Base-by-base conservation (phyloP, 2,797 vertebrate genomes). In the Choloepus didactylus region DNA sequence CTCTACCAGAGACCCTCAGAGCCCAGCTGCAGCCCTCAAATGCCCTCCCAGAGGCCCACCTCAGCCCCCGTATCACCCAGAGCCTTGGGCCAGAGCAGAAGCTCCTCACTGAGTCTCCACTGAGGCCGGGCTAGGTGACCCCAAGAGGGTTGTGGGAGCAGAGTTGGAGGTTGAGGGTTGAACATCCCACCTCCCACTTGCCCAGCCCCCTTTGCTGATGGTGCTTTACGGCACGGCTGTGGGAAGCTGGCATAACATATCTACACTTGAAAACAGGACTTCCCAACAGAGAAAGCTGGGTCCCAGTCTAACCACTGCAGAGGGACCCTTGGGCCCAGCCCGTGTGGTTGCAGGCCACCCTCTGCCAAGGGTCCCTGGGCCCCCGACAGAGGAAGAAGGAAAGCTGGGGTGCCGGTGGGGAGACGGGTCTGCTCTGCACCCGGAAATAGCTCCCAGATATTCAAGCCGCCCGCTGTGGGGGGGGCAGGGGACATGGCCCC, bases 341-440 rank as follows among this genome's bases (percentile, higher is more conserved):
- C 0, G 0, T 44, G 79, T 44, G 41, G 54, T 16, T 93, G 90
- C 8, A 1, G 0, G 0, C 46, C 64, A 51, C 51, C 0, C 3
- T 3, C 12, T 82, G 87, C 95, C 86, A 54, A 80, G n/a, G 18
- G 51, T 23, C 51, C 67, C 77, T 27, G 46, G 59, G 77, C 19
- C 18, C 62, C 41, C 49, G 23, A n/a, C 0, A 0, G 62, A 76
- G 25, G 56, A 62, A 94, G 72, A 35, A 19, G 62, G 76, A 96
- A n/a, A 95, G 75, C 72, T 94, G 11, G 59, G 18, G 84, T 2
- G 8, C 0, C 0, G 44, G 35, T 79, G 69, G 0, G 1, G 0
- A 64, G 0, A 72, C 51, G 41, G 0, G 19, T 66, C 91, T 90
- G 76, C 83, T 60, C 95, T 89, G 89, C 76, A 66, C 91, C 89